phyloP scores from a whole-genome alignment of 2,888 invertebrate genomes.

The Caenorhabditis sp. region DNA sequence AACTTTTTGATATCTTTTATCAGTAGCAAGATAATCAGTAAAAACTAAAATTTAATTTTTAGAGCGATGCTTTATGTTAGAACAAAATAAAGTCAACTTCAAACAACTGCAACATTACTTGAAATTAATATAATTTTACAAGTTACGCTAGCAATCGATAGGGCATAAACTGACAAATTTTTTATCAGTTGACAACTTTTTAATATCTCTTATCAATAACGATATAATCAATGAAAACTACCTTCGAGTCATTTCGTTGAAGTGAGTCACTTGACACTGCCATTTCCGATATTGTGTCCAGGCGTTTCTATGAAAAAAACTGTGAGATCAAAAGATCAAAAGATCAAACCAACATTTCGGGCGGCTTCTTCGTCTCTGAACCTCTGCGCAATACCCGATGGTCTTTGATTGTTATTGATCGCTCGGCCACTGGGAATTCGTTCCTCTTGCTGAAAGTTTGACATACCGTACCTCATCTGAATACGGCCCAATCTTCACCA shows the following conservation, averaged over 20 bases:
- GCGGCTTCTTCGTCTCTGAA: conserved; percentile 39
- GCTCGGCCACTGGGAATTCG: conserved; percentile 11
- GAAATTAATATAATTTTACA: not conserved
- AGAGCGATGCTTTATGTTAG: too few relatives aligned
- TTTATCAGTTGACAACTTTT: conserved; percentile 1
- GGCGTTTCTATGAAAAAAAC: conserved; percentile 54
- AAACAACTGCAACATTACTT: too few relatives aligned
- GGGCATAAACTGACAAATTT: not conserved
- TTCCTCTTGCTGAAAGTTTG: conserved; percentile 40
- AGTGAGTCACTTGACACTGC: conserved; percentile 62
- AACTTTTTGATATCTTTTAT: not conserved
- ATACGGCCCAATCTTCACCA: too few relatives aligned
- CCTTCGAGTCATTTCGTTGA: conserved; percentile 71
- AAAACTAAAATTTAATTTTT: not conserved
- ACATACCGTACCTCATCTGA: too few relatives aligned
- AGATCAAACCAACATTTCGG: conserved; percentile 22
- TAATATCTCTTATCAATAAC: not conserved
- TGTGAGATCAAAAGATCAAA: not conserved
- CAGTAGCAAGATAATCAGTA: not conserved
- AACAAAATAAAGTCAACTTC: too few relatives aligned
- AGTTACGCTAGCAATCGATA: not conserved
- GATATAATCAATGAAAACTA: conserved; percentile 4
- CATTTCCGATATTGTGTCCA: conserved; percentile 70
- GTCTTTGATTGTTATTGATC: not conserved
- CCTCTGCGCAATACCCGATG: conserved; percentile 32